Evolutionary conservation across 2,113 vertebrate genomes (phyloP), one percentile per base, ranked within the genome.

Genomic region (Erinaceus europaeus): DNA sequence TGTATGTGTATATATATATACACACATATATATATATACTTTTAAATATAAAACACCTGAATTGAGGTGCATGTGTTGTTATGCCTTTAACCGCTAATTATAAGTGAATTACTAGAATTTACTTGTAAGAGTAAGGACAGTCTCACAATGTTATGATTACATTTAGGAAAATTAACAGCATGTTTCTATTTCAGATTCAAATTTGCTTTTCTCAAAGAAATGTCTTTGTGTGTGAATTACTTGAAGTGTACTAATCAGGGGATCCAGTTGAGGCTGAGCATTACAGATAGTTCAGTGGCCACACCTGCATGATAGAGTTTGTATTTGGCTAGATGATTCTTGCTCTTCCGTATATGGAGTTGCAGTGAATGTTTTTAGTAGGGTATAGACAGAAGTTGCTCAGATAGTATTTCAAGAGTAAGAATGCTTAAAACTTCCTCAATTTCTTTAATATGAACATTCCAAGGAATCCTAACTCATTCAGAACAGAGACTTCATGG

Each of bases 41-140:
- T 76, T 75, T 90, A 34, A 57, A 75, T 75, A 15, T 59, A 76
- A 83, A 86, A 77, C n/a, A n/a, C n/a, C n/a, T n/a, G n/a, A n/a
- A n/a, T n/a, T n/a, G n/a, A n/a, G n/a, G n/a, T n/a, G n/a, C n/a
- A 27, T 11, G 12, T 55, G 6, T n/a, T 73, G 29, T 77, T 62
- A 46, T 3, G 17, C 20, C 12, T 46, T 79, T 73, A 62, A 12
- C 29, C 23, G 29, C 3, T 15, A 80, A 4, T 77, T 77, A 2
- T 52, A 75, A 83, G 32, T n/a, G n/a, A n/a, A n/a, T n/a, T n/a
- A n/a, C n/a, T n/a, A n/a, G n/a, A n/a, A n/a, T n/a, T n/a, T n/a
- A n/a, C n/a, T n/a, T n/a, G n/a, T n/a, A n/a, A 82, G 55, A 21
- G 52, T 86, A 93, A 83, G 53, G 53, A 38, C 38, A 52, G 68